These are phyloP conservation scores for Ianthella basta DNA, from an alignment of 37 sponge, comb jelly and placozoan genomes.

Conservation along the genomic window DNA sequence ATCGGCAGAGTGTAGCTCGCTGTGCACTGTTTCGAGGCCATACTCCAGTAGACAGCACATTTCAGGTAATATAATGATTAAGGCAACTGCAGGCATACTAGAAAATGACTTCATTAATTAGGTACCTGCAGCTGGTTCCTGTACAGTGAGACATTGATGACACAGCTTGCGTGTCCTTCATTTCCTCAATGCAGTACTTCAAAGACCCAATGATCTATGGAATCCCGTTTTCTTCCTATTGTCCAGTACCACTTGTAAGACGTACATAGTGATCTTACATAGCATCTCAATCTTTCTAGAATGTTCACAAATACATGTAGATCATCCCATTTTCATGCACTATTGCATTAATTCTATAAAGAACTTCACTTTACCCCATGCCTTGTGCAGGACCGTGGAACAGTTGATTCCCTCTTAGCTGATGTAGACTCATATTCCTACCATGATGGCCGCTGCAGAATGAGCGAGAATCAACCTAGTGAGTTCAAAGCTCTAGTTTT, in stretches of 20 bases:
- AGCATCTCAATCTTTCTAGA: not conserved
- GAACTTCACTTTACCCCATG: no score
- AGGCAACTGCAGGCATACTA: no score
- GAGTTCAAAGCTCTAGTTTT: no score
- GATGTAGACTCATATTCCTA: not conserved
- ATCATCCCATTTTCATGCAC: no score
- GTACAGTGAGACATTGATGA: no score
- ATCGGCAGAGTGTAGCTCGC: not conserved
- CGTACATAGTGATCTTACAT: not conserved
- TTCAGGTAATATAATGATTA: no score
- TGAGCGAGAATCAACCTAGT: not conserved
- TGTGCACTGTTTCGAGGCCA: not conserved
- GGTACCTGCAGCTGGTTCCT: no score
- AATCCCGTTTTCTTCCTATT: not conserved
- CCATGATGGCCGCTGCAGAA: not conserved
- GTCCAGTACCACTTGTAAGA: conserved; percentile 2
- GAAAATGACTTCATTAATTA: no score
- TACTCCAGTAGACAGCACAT: no score
- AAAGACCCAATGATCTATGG: not conserved
- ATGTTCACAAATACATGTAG: no score
- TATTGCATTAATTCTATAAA: no score
- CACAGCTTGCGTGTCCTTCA: no score
- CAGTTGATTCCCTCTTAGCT: not conserved
- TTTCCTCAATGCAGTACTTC: not conserved
- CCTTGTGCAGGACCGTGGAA: not conserved